Evolutionary conservation across 1,140 invertebrate genomes (phyloP).

Genomic region (Colletes gigas): DNA sequence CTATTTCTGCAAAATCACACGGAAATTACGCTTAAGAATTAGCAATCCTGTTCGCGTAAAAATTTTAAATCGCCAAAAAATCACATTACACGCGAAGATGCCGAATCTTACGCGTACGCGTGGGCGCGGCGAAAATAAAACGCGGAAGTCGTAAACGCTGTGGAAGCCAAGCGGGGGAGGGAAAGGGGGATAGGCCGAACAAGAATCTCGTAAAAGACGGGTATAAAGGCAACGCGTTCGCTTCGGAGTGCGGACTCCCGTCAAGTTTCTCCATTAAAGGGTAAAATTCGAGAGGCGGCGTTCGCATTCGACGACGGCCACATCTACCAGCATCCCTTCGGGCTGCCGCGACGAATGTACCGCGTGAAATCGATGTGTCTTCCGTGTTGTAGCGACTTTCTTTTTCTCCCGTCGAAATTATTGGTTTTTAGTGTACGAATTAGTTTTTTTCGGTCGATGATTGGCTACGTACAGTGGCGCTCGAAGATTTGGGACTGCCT

Average conservation of each 20-base stretch:
- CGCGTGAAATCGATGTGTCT: not conserved
- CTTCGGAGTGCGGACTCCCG: not conserved
- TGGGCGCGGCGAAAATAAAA: slow-evolving; percentile 47
- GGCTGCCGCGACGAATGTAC: slow-evolving; percentile 14
- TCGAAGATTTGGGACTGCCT: not conserved
- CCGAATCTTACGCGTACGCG: not conserved
- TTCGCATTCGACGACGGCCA: slow-evolving; percentile 37
- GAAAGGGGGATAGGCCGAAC: not conserved
- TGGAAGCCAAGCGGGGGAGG: not conserved
- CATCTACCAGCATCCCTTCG: not conserved
- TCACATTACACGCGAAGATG: no score
- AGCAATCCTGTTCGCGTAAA: no score
- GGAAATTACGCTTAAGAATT: no score
- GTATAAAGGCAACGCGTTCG: slow-evolving; percentile 43
- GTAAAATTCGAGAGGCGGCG: slow-evolving; percentile 43
- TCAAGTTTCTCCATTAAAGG: slow-evolving; percentile 43
- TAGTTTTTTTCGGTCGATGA: no score
- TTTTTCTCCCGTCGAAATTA: no score
- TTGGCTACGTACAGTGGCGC: no score
- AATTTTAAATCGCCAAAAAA: no score
- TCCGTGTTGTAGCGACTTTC: not conserved
- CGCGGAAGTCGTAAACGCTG: slow-evolving; percentile 48
- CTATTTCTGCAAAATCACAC: no score
- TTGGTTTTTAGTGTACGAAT: not conserved
- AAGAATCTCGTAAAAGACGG: slow-evolving; percentile 44